Percentiles rank a stretch among this genome's conserved stretches.
Conservation (phyloP, 92 coral and sea anemone genomes). For the Palythoa caribaeorum region DNA sequence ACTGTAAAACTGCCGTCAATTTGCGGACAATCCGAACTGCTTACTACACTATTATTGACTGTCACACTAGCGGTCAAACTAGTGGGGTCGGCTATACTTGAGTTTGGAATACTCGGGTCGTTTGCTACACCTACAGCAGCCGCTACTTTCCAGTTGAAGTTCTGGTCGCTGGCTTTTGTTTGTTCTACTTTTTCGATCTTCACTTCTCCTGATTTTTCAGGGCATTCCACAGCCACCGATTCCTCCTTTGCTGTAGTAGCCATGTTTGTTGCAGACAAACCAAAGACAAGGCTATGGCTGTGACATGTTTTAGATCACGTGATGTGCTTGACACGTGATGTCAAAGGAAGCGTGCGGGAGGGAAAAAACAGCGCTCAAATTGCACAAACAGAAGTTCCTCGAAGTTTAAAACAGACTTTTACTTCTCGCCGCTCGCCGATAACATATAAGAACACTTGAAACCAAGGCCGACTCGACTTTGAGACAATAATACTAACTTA, state of each 20-base stretch:
- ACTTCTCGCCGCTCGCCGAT: conserved; percentile 54
- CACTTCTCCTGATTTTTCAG: conserved; percentile 93
- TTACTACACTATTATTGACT: conserved; percentile 76
- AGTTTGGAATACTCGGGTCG: conserved; percentile 72
- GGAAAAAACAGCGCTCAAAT: conserved; percentile 20
- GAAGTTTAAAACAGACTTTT: conserved; percentile 1
- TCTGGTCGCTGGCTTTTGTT: conserved; percentile 86
- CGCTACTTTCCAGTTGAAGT: conserved; percentile 88
- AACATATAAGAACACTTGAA: conserved; percentile 64
- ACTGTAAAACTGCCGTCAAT: conserved; percentile 84
- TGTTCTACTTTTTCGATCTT: conserved; percentile 95
- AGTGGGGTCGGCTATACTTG: conserved; percentile 65
- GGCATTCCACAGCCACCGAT: conserved; percentile 79
- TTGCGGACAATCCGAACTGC: conserved; percentile 79
- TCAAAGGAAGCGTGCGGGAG: conserved; percentile 58
- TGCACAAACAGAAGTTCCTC: conserved; percentile 7
- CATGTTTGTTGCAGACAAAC: conserved; percentile 76
- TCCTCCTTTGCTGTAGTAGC: conserved; percentile 84
- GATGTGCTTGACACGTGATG: conserved; percentile 82
- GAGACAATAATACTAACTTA: conserved; percentile 75
- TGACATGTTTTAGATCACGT: conserved; percentile 88
- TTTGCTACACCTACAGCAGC: conserved; percentile 78
- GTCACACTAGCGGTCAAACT: conserved; percentile 71
- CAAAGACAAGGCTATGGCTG: conserved; percentile 75
- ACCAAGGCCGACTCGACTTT: conserved; percentile 57